phyloP scores from a whole-genome alignment of 2,888 invertebrate species.

The Cataglyphis altisquamis region DNA sequence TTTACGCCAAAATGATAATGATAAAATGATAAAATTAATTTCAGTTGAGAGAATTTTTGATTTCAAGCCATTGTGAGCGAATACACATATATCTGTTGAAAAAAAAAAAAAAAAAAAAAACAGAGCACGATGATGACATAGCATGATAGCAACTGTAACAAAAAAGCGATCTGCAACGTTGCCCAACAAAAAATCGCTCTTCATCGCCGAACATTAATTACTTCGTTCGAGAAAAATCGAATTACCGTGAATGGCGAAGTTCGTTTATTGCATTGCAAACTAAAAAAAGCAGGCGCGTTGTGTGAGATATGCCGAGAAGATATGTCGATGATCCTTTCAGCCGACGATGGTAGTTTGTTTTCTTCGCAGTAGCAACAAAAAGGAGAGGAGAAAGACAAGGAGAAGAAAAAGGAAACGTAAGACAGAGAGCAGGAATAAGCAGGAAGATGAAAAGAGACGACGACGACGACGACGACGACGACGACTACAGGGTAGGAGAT shows the following conservation, averaged over 20 bases:
- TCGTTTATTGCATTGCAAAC: slow-evolving; percentile 73
- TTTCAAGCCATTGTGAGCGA: background rate
- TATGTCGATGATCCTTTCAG: slow-evolving; percentile 63
- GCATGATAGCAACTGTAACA: background rate
- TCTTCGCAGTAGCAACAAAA: slow-evolving; percentile 31
- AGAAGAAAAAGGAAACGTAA: slow-evolving; percentile 5
- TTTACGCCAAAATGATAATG: background rate
- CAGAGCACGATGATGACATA: background rate
- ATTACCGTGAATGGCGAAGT: slow-evolving; percentile 39
- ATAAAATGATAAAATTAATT: background rate
- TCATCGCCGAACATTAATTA: slow-evolving; percentile 67
- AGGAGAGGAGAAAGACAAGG: slow-evolving; percentile 33
- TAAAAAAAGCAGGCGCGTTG: slow-evolving; percentile 50
- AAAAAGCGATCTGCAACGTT: slow-evolving; percentile 21
- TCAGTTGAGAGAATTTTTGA: background rate
- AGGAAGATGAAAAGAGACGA: slow-evolving; percentile 22
- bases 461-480: background rate
- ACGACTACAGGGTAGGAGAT: slow-evolving; percentile 25
- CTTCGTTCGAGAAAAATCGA: slow-evolving; percentile 36
- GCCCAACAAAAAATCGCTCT: slow-evolving; percentile 6
- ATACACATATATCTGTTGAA: slow-evolving; percentile 10
- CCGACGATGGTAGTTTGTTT: slow-evolving; percentile 54
- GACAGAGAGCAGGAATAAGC: slow-evolving; percentile 23
- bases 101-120: background rate
- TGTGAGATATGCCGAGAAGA: slow-evolving; percentile 41